These are phyloP conservation scores for Thinocorus orbignyianus DNA, from an alignment of 2,113 vertebrate species.

Conservation along the genomic window DNA sequence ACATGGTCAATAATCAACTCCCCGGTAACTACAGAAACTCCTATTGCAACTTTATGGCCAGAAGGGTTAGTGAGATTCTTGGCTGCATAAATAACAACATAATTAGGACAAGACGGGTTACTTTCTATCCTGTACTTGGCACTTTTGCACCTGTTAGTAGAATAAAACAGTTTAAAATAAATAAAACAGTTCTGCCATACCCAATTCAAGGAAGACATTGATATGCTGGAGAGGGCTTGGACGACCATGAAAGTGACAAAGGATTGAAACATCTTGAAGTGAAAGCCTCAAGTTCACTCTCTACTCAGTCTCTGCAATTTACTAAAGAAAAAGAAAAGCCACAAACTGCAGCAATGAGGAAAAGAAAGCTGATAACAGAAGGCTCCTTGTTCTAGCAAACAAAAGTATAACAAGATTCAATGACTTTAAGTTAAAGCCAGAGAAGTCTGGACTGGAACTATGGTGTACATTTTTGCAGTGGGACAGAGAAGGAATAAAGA, in stretches of 20 bases:
- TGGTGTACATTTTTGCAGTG: background rate
- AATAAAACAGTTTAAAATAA: background rate
- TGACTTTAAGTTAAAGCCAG: background rate
- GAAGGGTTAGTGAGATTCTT: background rate
- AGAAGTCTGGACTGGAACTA: background rate
- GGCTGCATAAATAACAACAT: background rate
- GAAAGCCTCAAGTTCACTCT: constrained; percentile 3
- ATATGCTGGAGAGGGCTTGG: background rate
- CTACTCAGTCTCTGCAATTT: background rate
- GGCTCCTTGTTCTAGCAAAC: constrained; percentile 32
- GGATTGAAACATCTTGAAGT: constrained; percentile 6
- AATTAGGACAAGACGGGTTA: background rate
- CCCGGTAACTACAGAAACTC: background rate
- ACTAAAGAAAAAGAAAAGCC: constrained; percentile 31
- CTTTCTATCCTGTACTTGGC: background rate
- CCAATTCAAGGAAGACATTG: background rate
- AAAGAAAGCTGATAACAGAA: constrained; percentile 47
- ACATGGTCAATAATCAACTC: background rate
- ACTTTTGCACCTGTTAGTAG: constrained; percentile 14
- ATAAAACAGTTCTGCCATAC: background rate
- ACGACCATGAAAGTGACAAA: background rate
- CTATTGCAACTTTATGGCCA: background rate
- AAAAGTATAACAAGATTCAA: background rate
- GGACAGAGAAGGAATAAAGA: background rate
- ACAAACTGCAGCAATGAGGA: background rate